A percentile compares a stretch with the other conserved stretches of the same genome.
Conservation (phyloP, 1,140 invertebrate genomes). For the Drosophila dunni region DNA sequence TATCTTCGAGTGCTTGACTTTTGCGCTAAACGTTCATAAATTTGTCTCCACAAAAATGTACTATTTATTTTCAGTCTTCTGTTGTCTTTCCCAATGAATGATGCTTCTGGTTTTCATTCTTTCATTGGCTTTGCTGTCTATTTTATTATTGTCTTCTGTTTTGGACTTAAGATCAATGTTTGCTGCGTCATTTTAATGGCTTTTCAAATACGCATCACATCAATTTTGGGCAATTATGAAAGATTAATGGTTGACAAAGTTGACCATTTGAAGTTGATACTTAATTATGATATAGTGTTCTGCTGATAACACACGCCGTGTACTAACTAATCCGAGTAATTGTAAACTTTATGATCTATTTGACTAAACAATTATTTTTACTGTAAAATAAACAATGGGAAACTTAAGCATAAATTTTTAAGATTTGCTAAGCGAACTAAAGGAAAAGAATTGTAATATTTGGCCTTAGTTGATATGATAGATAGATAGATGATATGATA, state of each 20-base stretch:
- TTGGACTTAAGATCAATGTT: constrained; percentile 56
- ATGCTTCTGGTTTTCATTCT: constrained; percentile 13
- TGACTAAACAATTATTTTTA: not conserved
- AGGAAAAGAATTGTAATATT: no score
- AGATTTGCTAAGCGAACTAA: no score
- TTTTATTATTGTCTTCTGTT: no score
- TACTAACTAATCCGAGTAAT: constrained; percentile 49
- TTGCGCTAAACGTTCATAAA: constrained; percentile 81
- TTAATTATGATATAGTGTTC: constrained; percentile 67
- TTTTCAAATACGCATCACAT: constrained; percentile 82
- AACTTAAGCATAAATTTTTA: not conserved
- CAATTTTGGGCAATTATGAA: constrained; percentile 76
- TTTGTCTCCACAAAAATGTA: constrained; percentile 71
- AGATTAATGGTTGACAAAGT: constrained; percentile 72
- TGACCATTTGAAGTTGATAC: constrained; percentile 44
- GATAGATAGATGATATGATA: no score
- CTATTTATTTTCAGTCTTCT: constrained; percentile 34
- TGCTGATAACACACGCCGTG: constrained; percentile 44
- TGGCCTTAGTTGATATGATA: no score
- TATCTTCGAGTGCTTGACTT: constrained; percentile 80
- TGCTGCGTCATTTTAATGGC: constrained; percentile 57
- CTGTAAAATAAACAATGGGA: not conserved
- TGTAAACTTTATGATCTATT: constrained; percentile 17
- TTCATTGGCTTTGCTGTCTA: not conserved
- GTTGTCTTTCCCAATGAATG: constrained; percentile 56